Evolutionary conservation across 2,797 vertebrate species (phyloP).

Genomic region (Hypotaenidia okinawae): DNA sequence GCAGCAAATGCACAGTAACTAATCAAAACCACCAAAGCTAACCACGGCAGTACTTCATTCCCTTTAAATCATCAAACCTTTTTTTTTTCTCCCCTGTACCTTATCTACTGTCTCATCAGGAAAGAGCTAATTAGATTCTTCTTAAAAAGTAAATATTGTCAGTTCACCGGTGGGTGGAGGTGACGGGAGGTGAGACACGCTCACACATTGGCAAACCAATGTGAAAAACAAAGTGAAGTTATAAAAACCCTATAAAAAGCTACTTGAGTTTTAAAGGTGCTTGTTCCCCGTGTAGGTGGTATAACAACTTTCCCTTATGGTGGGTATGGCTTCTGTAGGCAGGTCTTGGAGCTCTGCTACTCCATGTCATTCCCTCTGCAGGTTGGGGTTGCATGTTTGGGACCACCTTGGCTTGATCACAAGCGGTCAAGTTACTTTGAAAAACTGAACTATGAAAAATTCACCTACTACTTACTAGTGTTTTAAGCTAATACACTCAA

Average conservation of each 20-base stretch:
- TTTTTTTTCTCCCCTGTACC: not conserved
- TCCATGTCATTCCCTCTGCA: fast-evolving
- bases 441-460: not conserved
- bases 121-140: constrained; percentile 25
- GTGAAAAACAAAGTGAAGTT: not conserved
- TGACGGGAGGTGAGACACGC: not conserved
- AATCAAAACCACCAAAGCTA: constrained; percentile 26
- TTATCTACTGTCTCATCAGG: constrained; percentile 51
- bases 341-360: not conserved
- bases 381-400: not conserved
- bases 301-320: fast-evolving
- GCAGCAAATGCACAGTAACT: constrained; percentile 11
- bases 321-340: not conserved
- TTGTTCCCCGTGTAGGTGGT: not conserved
- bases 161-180: constrained; percentile 3
- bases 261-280: not conserved
- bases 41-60: not conserved
- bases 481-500: not conserved
- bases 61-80: not conserved
- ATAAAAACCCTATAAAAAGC: not conserved
- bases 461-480: not conserved
- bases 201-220: not conserved
- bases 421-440: not conserved
- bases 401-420: fast-evolving
- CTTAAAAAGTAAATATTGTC: not conserved